Evolutionary conservation across 2,797 vertebrate species (phyloP), one percentile per base, ranked within the genome.

Genomic region (Neosilurus hyrtlii): DNA sequence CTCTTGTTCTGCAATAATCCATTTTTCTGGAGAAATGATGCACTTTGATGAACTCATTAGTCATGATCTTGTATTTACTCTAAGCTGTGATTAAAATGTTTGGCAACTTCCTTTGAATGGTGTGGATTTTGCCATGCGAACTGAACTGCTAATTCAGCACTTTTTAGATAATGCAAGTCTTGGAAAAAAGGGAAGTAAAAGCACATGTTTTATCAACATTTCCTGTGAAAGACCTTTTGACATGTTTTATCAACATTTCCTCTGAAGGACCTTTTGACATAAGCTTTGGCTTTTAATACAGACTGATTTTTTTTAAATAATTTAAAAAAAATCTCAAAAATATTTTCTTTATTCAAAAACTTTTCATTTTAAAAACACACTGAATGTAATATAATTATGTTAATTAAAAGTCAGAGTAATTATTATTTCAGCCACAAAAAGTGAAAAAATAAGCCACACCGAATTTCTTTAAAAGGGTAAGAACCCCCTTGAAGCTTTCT

Each of bases 241-340:
- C 77, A 79, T 54, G 18, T 56, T 79, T 79, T 79, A 79, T 79
- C 63, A 78, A 12, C 18, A 35, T 56, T 67, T 79, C 43, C 63
- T 67, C 16, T 54, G 49, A 35, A 56, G 6, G 49, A 24, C 59
- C 56, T 77, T 63, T 61, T 59, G 11, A 77, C 75, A 62, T 77
- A 51, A 35, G 6, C 18, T 9, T 49, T 56, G 24, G 16, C 8
- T 54, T 78, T 20, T 14, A 62, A 49, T 49, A 26, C 35, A 49
- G 30, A 16, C 4, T 20, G n/a, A n/a, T 51, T 49, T 22, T 49
- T 70, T 24, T 24, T 24, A n/a, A n/a, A n/a, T n/a, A n/a, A n/a
- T n/a, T n/a, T n/a, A n/a, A n/a, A n/a, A n/a, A n/a, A n/a, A n/a
- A n/a, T n/a, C n/a, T n/a, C n/a, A 63, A 26, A 57, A 59, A 75